Evolutionary conservation across 2,888 invertebrate genomes (phyloP).

Genomic region (Carterocephalus palaemon): DNA sequence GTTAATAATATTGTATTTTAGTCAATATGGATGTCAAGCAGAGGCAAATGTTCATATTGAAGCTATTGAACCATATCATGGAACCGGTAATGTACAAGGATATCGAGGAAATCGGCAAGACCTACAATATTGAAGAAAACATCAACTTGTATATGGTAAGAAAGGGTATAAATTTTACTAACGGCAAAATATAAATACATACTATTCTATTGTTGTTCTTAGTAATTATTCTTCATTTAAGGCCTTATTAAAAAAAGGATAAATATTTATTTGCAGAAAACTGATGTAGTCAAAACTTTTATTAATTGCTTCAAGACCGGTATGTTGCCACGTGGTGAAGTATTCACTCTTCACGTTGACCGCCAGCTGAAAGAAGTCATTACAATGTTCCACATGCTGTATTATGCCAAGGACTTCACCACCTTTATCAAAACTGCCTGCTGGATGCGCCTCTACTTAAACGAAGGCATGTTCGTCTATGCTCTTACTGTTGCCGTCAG

Average conservation of each 20-base stretch:
- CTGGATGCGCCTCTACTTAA: conserved; percentile 74
- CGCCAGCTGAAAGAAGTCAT: conserved; percentile 74
- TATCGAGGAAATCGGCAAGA: conserved; percentile 58
- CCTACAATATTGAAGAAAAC: conserved; percentile 64
- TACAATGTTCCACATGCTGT: conserved; percentile 73
- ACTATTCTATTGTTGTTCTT: too few relatives aligned
- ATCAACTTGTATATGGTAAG: neutral
- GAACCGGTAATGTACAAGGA: conserved; percentile 71
- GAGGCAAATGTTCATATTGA: conserved; percentile 69
- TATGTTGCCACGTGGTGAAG: conserved; percentile 75
- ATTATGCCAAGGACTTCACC: conserved; percentile 74
- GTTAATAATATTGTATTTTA: conserved; percentile 36
- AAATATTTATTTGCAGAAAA: conserved; percentile 56
- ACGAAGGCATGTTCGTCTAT: conserved; percentile 79
- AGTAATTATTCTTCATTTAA: too few relatives aligned
- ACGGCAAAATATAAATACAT: too few relatives aligned
- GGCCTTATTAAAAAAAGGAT: too few relatives aligned
- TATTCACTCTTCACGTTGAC: conserved; percentile 71
- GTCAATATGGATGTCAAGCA: conserved; percentile 63
- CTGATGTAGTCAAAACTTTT: conserved; percentile 79
- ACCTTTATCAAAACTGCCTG: conserved; percentile 72
- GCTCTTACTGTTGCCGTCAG: conserved; percentile 74
- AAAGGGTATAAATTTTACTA: neutral
- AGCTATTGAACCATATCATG: conserved; percentile 73
- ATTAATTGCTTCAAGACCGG: conserved; percentile 72